Percentiles rank a stretch among this genome's conserved stretches.
These are phyloP conservation scores for Alsophila aescularia DNA, from an alignment of 2,888 invertebrate species.

Conservation along the genomic window DNA sequence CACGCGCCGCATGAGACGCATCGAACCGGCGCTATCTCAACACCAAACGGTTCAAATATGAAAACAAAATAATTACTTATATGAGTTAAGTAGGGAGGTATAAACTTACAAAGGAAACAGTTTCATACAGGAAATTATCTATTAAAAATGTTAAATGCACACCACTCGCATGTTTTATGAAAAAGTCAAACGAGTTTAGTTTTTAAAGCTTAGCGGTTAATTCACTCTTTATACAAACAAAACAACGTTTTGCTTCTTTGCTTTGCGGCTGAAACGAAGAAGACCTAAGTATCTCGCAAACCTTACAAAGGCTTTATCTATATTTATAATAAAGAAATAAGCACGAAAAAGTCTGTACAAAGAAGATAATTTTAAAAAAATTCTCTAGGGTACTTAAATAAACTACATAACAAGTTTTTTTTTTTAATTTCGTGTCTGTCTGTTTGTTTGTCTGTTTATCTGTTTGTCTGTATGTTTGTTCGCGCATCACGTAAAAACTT, in stretches of 20 bases:
- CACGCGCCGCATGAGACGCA: too few relatives aligned
- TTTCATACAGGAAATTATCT: slow-evolving; percentile 57
- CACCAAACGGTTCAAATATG: too few relatives aligned
- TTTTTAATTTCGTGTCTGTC: too few relatives aligned
- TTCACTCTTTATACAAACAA: slow-evolving; percentile 63
- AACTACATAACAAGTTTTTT: too few relatives aligned
- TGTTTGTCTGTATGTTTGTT: too few relatives aligned
- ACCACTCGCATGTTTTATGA: slow-evolving; percentile 58
- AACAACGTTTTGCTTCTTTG: slow-evolving; percentile 47
- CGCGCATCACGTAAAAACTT: too few relatives aligned
- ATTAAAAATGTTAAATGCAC: slow-evolving; percentile 61
- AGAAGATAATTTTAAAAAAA: too few relatives aligned
- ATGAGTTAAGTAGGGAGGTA: slow-evolving; percentile 29
- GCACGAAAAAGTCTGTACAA: too few relatives aligned
- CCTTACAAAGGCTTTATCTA: slow-evolving; percentile 23
- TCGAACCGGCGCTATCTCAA: too few relatives aligned
- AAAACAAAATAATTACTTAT: slow-evolving; percentile 38
- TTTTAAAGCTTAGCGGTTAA: slow-evolving; percentile 69
- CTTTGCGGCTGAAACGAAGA: slow-evolving; percentile 32
- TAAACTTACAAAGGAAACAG: slow-evolving; percentile 54
- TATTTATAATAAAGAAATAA: too few relatives aligned
- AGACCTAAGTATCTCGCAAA: slow-evolving; percentile 20
- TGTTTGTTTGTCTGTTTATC: too few relatives aligned
- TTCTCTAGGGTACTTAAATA: too few relatives aligned
- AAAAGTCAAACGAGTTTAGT: slow-evolving; percentile 70